Evolutionary conservation across 2,888 invertebrate species (phyloP).

Genomic region (Perizoma affinitatum): DNA sequence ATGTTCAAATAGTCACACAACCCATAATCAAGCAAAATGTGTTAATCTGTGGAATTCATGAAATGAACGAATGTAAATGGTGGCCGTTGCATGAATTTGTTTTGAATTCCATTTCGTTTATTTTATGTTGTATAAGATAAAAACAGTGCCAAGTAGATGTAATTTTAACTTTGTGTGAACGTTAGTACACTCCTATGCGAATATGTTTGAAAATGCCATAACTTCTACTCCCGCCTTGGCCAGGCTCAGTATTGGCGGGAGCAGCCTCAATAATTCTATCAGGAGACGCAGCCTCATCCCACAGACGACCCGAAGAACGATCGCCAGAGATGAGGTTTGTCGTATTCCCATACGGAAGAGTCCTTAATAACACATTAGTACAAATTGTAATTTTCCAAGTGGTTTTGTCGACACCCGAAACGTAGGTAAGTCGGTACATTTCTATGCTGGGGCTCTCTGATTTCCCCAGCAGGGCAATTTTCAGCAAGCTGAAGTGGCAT

Average conservation of each 20-base stretch:
- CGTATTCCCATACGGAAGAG: not conserved
- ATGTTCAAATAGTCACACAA: too few relatives aligned
- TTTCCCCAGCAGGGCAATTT: too few relatives aligned
- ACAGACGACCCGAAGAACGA: constrained; percentile 50
- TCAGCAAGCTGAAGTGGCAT: too few relatives aligned
- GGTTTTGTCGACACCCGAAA: too few relatives aligned
- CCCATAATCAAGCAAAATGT: not conserved
- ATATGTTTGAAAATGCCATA: constrained; percentile 66
- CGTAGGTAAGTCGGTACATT: too few relatives aligned
- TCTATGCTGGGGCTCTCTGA: too few relatives aligned
- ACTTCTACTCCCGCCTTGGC: constrained; percentile 60
- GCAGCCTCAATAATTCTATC: constrained; percentile 59
- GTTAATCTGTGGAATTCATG: constrained; percentile 1
- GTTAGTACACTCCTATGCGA: constrained; percentile 40
- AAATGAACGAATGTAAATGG: not conserved
- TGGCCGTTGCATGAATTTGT: constrained; percentile 13
- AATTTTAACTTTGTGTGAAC: not conserved
- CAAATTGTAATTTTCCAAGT: too few relatives aligned
- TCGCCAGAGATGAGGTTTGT: constrained; percentile 63
- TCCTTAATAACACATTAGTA: too few relatives aligned
- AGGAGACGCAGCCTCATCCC: constrained; percentile 68
- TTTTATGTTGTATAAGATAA: not conserved
- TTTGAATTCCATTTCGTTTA: constrained; percentile 7
- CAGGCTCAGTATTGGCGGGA: constrained; percentile 72
- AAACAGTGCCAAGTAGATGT: not conserved